A percentile compares a stretch with the other conserved stretches of the same genome.
phyloP scores from a whole-genome alignment of 2,113 vertebrate genomes.

The Prinia subflava region DNA sequence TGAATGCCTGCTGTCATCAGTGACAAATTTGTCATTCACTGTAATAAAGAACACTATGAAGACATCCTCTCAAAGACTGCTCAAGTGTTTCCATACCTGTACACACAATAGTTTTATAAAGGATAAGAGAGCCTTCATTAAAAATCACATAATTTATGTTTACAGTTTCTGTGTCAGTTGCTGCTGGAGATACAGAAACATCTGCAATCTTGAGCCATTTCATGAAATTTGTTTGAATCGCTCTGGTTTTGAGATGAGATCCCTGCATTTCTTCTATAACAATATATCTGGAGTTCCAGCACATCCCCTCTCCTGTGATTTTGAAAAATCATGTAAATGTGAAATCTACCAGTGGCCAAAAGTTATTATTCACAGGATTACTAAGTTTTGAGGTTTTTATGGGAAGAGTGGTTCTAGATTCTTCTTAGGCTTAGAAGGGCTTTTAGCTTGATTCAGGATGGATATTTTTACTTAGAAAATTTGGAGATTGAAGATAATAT shows the following conservation, averaged over 20 bases:
- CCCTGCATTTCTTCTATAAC: not conserved
- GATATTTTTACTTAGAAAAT: not conserved
- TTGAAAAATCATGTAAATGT: not conserved
- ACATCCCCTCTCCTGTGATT: not conserved
- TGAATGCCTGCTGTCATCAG: not conserved
- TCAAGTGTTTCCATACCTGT: not conserved
- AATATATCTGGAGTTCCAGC: not conserved
- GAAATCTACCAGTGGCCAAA: not conserved
- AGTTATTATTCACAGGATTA: not conserved
- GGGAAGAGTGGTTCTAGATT: accelerated
- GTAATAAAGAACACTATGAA: not conserved
- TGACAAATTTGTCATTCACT: not conserved
- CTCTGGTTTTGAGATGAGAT: not conserved
- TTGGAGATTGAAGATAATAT: not conserved
- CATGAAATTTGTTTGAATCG: not conserved
- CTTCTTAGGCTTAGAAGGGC: not conserved
- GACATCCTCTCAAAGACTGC: not conserved
- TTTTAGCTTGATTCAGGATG: not conserved
- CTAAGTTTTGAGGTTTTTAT: accelerated
- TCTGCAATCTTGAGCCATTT: not conserved
- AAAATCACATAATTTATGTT: not conserved
- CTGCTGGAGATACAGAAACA: not conserved
- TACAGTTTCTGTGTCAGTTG: not conserved
- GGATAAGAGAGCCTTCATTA: not conserved
- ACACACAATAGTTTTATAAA: not conserved